These are phyloP conservation scores for Adelphocoris suturalis DNA, from an alignment of 2,888 invertebrate genomes.

Conservation along the genomic window DNA sequence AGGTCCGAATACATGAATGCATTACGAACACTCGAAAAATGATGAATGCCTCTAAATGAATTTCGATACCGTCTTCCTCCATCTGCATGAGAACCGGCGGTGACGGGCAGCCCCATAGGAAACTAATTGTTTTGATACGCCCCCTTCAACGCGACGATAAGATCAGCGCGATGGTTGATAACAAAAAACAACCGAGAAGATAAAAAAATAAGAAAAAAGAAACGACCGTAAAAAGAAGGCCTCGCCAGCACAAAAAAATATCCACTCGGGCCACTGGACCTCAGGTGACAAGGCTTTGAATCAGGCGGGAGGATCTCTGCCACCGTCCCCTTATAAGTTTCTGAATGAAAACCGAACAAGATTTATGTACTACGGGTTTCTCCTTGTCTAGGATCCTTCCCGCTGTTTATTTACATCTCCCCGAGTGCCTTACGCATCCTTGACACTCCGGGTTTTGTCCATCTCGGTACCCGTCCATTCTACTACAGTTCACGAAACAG, in stretches of 20 bases:
- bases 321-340: constrained; percentile 35
- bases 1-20: neutral
- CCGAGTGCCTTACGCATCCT: constrained; percentile 22
- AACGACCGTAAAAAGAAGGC: constrained; percentile 19
- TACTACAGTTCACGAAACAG: constrained; percentile 26
- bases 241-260: constrained; percentile 40
- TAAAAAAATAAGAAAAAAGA: constrained; percentile 7
- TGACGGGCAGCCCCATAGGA: constrained; percentile 23
- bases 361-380: constrained; percentile 46
- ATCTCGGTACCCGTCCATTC: neutral
- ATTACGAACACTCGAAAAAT: neutral
- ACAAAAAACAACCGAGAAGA: constrained; percentile 30
- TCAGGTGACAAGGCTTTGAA: constrained; percentile 53
- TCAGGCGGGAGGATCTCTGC: constrained; percentile 29
- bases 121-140: constrained; percentile 59
- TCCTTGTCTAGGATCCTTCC: constrained; percentile 19
- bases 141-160: constrained; percentile 39
- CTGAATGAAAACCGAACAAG: constrained; percentile 66
- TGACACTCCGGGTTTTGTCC: constrained; percentile 52
- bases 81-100: constrained; percentile 57
- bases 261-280: constrained; percentile 57
- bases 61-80: constrained; percentile 40
- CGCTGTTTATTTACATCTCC: constrained; percentile 63
- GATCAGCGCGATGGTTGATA: constrained; percentile 28
- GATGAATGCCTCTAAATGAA: constrained; percentile 53